A percentile compares a stretch with the other conserved stretches of the same genome.
These are phyloP conservation scores for Lordiphosa mommai DNA, from an alignment of 1,140 invertebrate species.

Conservation along the genomic window DNA sequence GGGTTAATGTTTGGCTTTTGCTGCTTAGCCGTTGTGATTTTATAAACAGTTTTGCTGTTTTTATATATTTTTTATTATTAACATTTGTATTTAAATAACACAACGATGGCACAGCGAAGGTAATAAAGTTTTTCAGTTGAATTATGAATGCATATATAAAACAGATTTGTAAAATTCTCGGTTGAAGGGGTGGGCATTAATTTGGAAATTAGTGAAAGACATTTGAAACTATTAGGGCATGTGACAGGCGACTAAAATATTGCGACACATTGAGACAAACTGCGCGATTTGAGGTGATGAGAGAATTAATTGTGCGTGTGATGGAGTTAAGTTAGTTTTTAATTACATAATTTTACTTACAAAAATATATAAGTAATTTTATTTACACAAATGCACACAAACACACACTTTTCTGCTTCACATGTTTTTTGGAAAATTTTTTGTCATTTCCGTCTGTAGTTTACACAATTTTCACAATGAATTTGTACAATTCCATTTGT, in stretches of 20 bases:
- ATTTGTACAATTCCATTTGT: slow-evolving; percentile 11
- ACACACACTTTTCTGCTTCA: slow-evolving; percentile 3
- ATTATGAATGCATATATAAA: slow-evolving; percentile 52
- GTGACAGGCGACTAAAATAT: slow-evolving; percentile 52
- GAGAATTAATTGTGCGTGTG: slow-evolving; percentile 51
- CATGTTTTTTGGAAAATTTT: slow-evolving; percentile 17
- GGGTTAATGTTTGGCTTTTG: slow-evolving; percentile 63
- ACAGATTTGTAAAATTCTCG: slow-evolving; percentile 30
- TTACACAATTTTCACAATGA: slow-evolving; percentile 6
- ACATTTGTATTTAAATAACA: slow-evolving; percentile 9
- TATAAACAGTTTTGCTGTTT: slow-evolving; percentile 45
- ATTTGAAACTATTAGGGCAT: slow-evolving; percentile 46
- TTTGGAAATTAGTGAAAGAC: slow-evolving; percentile 53
- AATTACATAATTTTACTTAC: slow-evolving; percentile 5
- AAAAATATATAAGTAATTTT: slow-evolving; percentile 4
- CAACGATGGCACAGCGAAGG: slow-evolving; percentile 13
- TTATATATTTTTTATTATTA: slow-evolving; percentile 5
- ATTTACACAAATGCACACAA: slow-evolving; percentile 11
- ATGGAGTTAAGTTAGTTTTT: neutral
- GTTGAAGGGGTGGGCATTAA: slow-evolving; percentile 31
- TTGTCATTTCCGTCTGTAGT: slow-evolving; percentile 31
- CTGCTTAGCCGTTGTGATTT: slow-evolving; percentile 35
- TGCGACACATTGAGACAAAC: slow-evolving; percentile 37
- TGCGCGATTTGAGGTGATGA: slow-evolving; percentile 46
- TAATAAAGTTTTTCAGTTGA: slow-evolving; percentile 33